Evolutionary conservation across 2,888 invertebrate genomes (phyloP).

Genomic region (Cheiracanthium punctorium): DNA sequence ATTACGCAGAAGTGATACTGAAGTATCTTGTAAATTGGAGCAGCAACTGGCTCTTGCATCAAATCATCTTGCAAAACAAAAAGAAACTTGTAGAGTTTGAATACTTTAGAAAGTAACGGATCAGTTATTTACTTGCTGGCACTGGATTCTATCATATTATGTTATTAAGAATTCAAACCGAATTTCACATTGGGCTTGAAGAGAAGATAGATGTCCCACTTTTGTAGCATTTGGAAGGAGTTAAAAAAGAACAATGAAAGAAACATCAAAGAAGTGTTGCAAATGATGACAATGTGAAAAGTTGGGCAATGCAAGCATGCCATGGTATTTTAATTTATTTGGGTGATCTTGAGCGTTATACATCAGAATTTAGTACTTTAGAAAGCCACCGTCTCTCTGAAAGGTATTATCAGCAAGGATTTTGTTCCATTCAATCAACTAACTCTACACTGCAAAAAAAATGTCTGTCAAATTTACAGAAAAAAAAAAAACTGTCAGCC

Average conservation of each 20-base stretch:
- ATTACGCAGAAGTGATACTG: too few relatives aligned
- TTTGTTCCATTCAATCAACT: conserved; percentile 91
- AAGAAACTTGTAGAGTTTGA: conserved; percentile 58
- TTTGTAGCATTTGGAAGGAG: conserved; percentile 75
- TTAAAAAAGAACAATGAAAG: conserved; percentile 67
- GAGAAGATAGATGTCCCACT: conserved; percentile 84
- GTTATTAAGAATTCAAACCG: conserved; percentile 86
- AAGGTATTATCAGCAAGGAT: conserved; percentile 84
- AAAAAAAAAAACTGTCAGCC: too few relatives aligned
- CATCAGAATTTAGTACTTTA: conserved; percentile 84
- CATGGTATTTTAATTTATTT: conserved; percentile 91
- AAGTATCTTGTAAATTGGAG: too few relatives aligned
- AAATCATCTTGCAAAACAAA: too few relatives aligned
- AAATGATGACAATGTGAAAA: conserved; percentile 75
- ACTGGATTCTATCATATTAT: conserved; percentile 92
- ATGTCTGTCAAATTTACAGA: too few relatives aligned
- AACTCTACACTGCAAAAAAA: too few relatives aligned
- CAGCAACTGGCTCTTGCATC: too few relatives aligned
- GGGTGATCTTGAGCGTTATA: conserved; percentile 91
- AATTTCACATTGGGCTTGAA: conserved; percentile 83
- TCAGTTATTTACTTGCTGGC: conserved; percentile 87
- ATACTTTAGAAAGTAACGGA: conserved; percentile 76
- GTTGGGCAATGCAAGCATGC: conserved; percentile 84
- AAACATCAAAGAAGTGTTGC: conserved; percentile 60
- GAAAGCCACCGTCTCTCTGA: conserved; percentile 84